Evolutionary conservation across 2,797 vertebrate species (phyloP).

Genomic region (Rhinogobio ventralis): DNA sequence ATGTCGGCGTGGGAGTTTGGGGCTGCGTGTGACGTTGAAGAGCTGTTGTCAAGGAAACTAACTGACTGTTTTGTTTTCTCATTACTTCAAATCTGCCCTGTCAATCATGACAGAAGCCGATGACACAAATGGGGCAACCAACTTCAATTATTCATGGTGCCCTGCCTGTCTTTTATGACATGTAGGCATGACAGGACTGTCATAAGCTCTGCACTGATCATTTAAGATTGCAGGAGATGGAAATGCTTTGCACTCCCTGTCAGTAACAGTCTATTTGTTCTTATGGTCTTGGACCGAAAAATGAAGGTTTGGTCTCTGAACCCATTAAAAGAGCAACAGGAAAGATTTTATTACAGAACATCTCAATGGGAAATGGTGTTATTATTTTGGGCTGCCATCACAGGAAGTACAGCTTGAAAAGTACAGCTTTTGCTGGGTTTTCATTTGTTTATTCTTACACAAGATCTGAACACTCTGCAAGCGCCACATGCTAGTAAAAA

Average conservation of each 20-base stretch:
- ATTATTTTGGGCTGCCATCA: background rate
- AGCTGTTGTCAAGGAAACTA: constrained; percentile 57
- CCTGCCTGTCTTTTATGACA: constrained; percentile 58
- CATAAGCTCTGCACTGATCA: constrained; percentile 70
- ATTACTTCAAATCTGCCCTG: constrained; percentile 66
- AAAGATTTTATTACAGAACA: constrained; percentile 11
- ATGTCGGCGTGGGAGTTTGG: background rate
- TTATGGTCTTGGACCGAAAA: constrained; percentile 57
- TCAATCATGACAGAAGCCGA: constrained; percentile 63
- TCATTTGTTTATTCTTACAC: background rate
- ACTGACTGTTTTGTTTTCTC: constrained; percentile 66
- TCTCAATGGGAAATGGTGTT: background rate
- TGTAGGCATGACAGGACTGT: constrained; percentile 64
- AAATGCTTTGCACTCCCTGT: constrained; percentile 55
- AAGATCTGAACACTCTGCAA: background rate
- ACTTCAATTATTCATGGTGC: constrained; percentile 73
- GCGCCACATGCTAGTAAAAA: background rate
- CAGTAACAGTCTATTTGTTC: constrained; percentile 49
- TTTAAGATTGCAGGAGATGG: constrained; percentile 60
- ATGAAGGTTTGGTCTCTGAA: constrained; percentile 31
- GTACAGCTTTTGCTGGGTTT: background rate
- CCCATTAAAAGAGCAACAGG: background rate
- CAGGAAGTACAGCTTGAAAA: background rate
- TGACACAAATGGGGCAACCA: constrained; percentile 69
- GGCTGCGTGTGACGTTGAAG: constrained; percentile 32